Evolutionary conservation across 1,140 invertebrate species (phyloP), one percentile per base, ranked within the genome.

Genomic region (Akabosia matsudoensis): DNA sequence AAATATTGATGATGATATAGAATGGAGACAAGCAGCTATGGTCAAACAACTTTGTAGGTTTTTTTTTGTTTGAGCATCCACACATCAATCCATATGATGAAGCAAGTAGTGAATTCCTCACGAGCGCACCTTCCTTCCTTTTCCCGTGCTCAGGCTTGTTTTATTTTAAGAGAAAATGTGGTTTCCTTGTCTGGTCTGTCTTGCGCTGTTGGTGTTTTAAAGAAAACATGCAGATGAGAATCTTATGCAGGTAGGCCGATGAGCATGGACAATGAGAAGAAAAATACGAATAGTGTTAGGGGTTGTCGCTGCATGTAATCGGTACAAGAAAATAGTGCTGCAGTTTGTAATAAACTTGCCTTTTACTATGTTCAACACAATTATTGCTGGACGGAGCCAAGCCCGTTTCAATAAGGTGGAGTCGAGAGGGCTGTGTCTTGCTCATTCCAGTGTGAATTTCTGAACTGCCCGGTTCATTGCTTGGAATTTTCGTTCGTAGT

Each of bases 331-430:
- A n/a, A n/a, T n/a, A n/a, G n/a, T n/a, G n/a, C n/a, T 67, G 61
- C 61, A 67, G 24, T 30, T 67, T 67, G 24, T 67, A 67, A 28
- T 67, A 67, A 67, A 67, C 13, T 7, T 67, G 30, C 61, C 4
- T n/a, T 61, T 61, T 24, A 67, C 61, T 67, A 13, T 4, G 3
- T 30, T 31, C 26, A 28, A 67, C 28, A 67, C 61, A 67, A 67
- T 67, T 67, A 67, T 30, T 67, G 61, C 28, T 67, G 61, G n/a
- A n/a, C n/a, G n/a, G 61, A 67, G 61, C 61, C 61, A 67, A 67
- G 28, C 61, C 61, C 31, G 61, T 16, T 7, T 67, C 61, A 67
- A 67, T 67, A 67, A 67, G 61, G 61, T 67, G 61, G 61, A 67
- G 61, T 67, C 61, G 31, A 67, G 61, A 67, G 61, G 61, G 61